Conservation (phyloP, 2,888 invertebrate genomes). For the Hyposoter didymator region DNA sequence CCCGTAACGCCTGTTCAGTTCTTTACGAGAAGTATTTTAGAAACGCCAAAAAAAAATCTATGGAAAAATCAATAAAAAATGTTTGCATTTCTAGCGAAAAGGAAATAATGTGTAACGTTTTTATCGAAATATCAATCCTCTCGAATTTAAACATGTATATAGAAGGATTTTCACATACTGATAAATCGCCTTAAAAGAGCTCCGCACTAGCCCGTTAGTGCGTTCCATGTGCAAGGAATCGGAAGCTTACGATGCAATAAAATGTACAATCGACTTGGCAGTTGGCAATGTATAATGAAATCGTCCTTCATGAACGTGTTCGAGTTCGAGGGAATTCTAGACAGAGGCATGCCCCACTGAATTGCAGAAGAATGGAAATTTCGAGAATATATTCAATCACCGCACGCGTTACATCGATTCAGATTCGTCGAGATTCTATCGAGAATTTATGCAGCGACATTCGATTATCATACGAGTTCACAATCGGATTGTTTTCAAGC, state of each 20-base stretch:
- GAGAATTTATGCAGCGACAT: neutral
- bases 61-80: neutral
- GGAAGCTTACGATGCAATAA: constrained; percentile 18
- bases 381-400: constrained; percentile 41
- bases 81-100: neutral
- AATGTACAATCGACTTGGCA: neutral
- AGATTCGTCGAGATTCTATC: constrained; percentile 49
- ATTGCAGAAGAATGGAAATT: constrained; percentile 24
- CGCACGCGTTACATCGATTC: constrained; percentile 46
- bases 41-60: neutral
- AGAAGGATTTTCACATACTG: too few species aligned
- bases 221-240: constrained; percentile 7
- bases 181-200: neutral
- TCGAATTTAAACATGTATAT: too few species aligned
- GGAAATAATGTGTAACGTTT: too few species aligned
- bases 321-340: neutral
- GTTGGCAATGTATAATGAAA: constrained; percentile 22
- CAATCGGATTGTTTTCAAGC: constrained; percentile 1
- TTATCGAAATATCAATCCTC: too few species aligned
- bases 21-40: neutral
- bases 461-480: neutral
- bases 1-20: neutral
- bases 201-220: neutral
- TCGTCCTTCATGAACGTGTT: constrained; percentile 32
- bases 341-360: neutral